These are phyloP conservation scores for Brassicogethes aeneus DNA, from an alignment of 2,888 invertebrate genomes.

Conservation along the genomic window DNA sequence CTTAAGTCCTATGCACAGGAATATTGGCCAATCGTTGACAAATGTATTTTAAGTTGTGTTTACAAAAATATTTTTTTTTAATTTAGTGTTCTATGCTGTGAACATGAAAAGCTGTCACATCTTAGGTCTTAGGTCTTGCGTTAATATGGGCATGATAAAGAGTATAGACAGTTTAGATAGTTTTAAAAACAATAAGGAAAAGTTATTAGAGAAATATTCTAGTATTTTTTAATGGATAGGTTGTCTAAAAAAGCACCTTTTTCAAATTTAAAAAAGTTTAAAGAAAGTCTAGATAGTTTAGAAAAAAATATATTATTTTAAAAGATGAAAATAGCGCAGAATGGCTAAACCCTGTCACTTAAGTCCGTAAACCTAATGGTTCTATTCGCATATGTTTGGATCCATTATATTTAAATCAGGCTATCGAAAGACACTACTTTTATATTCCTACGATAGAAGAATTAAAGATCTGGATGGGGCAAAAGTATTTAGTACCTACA, in stretches of 20 bases:
- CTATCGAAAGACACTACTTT: constrained; percentile 19
- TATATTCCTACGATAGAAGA: constrained; percentile 21
- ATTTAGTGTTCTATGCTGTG: constrained; percentile 8
- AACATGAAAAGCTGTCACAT: constrained; percentile 7
- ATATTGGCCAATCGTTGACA: constrained; percentile 7
- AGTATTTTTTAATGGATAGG: constrained; percentile 16
- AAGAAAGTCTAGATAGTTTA: constrained; percentile 9
- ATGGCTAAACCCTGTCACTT: constrained; percentile 14
- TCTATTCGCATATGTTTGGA: constrained; percentile 27
- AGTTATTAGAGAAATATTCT: constrained; percentile 11
- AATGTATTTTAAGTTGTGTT: constrained; percentile 9
- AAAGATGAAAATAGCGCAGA: constrained; percentile 5
- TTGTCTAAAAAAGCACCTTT: constrained; percentile 12
- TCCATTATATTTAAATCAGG: constrained; percentile 24
- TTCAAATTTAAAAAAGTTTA: constrained; percentile 9
- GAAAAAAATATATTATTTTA: constrained; percentile 9
- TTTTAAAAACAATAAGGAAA: constrained; percentile 5
- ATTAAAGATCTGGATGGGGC: constrained; percentile 21
- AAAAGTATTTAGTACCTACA: constrained; percentile 20
- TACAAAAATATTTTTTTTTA: constrained; percentile 5
- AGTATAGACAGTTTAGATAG: constrained; percentile 7
- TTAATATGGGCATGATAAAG: constrained; percentile 10
- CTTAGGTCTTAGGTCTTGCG: constrained; percentile 8
- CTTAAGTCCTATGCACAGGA: constrained; percentile 10
- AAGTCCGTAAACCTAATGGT: constrained; percentile 15